These are phyloP conservation scores for Burhinus oedicnemus DNA, from an alignment of 2,113 vertebrate genomes.

Conservation along the genomic window DNA sequence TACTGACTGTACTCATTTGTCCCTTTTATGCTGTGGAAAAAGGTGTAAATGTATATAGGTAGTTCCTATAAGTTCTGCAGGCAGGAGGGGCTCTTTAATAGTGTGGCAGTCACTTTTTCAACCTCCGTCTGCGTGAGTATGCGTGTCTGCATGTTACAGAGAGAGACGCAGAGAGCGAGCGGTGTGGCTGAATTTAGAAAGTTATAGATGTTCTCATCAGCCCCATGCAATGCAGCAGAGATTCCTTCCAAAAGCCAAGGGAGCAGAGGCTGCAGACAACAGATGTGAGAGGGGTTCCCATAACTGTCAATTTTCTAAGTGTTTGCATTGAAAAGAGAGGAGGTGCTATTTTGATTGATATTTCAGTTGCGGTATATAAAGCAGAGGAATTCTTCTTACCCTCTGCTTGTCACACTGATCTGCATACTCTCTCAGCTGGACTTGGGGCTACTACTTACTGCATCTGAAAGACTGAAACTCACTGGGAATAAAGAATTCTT, in stretches of 20 bases:
- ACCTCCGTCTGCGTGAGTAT: background rate
- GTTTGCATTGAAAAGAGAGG: conserved; percentile 75
- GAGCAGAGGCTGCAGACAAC: conserved; percentile 78
- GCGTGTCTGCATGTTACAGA: background rate
- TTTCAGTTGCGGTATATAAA: conserved; percentile 75
- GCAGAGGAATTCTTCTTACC: conserved; percentile 61
- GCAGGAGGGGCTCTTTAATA: background rate
- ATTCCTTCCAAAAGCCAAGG: conserved; percentile 82
- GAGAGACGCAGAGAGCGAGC: conserved; percentile 5
- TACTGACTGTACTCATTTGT: background rate
- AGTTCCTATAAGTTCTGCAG: background rate
- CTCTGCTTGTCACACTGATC: conserved; percentile 75
- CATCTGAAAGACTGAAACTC: conserved; percentile 54
- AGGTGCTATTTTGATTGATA: conserved; percentile 77
- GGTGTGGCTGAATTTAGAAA: conserved; percentile 78
- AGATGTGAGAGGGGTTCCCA: conserved; percentile 79
- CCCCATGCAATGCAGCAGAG: conserved; percentile 78
- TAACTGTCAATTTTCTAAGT: conserved; percentile 78
- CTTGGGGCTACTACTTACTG: conserved; percentile 68
- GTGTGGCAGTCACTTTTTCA: background rate
- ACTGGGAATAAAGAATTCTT: conserved; percentile 71
- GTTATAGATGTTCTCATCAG: conserved; percentile 79
- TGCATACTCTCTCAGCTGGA: conserved; percentile 60
- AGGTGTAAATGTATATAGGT: background rate
- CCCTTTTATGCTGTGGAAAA: background rate